Conservation (phyloP, 1,140 invertebrate genomes). For the Antheraea pernyi region DNA sequence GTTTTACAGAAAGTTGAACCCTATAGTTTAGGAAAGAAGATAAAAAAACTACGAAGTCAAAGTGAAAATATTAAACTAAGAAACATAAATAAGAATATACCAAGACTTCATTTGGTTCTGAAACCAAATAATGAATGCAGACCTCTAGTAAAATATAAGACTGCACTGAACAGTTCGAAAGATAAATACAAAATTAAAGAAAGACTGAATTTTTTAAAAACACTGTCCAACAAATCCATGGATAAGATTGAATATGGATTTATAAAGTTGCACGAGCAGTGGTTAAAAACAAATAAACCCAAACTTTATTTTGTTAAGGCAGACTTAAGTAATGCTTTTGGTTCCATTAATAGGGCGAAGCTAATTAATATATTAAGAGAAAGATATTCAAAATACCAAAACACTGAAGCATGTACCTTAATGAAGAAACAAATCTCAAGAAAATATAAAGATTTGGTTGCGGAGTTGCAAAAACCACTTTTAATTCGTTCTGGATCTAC, state of each 20-base stretch:
- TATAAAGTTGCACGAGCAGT: conserved; percentile 42
- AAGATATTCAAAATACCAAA: conserved; percentile 49
- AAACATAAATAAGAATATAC: conserved; percentile 50
- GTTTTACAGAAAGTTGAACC: conserved; percentile 48
- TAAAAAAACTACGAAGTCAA: conserved; percentile 36
- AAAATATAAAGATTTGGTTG: conserved; percentile 57
- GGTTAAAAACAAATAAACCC: conserved; percentile 57
- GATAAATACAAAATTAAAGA: conserved; percentile 63
- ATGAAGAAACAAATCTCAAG: conserved; percentile 54
- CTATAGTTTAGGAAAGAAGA: conserved; percentile 45
- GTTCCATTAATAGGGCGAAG: conserved; percentile 59
- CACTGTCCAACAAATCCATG: conserved; percentile 37
- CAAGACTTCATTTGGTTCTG: conserved; percentile 66
- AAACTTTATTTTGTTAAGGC: conserved; percentile 74
- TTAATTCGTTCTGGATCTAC: conserved; percentile 66
- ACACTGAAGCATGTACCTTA: conserved; percentile 35
- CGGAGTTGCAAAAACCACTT: conserved; percentile 60
- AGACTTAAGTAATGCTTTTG: conserved; percentile 75
- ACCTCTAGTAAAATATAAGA: conserved; percentile 71
- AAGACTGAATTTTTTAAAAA: conserved; percentile 50
- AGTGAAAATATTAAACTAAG: conserved; percentile 45
- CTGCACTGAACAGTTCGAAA: conserved; percentile 31
- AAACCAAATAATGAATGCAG: conserved; percentile 65
- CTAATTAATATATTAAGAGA: conserved; percentile 57
- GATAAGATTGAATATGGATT: conserved; percentile 53